A percentile compares a stretch with the other conserved stretches of the same genome.
Conservation (phyloP, 2,888 invertebrate genomes). For the Ariolimax columbianus region DNA sequence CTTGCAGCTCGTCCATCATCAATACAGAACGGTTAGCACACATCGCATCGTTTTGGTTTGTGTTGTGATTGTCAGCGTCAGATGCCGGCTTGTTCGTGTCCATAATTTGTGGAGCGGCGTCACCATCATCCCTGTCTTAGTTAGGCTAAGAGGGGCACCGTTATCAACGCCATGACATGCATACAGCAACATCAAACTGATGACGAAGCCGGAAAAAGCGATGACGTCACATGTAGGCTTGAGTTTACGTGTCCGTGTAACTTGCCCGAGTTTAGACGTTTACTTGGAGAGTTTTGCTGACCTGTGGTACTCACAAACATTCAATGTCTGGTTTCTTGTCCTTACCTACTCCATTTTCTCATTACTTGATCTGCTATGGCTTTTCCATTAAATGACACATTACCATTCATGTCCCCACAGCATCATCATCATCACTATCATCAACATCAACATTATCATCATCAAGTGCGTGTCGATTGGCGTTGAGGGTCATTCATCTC, state of each 20-base stretch:
- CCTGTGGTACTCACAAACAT: no score
- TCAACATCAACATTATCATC: no score
- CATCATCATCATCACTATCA: no score
- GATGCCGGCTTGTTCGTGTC: conserved; percentile 32
- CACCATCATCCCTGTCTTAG: background rate
- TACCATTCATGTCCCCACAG: no score
- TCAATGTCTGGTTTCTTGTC: no score
- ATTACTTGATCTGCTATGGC: no score
- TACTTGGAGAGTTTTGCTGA: background rate
- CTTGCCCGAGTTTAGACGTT: background rate
- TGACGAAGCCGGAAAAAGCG: conserved; percentile 7
- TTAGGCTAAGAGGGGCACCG: conserved; percentile 1
- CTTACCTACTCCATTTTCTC: no score
- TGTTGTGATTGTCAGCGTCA: conserved; percentile 53
- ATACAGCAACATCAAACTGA: background rate
- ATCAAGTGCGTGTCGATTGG: no score
- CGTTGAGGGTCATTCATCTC: no score
- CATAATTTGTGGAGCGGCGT: conserved; percentile 25
- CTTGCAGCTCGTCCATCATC: conserved; percentile 31
- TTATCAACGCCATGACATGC: conserved; percentile 22
- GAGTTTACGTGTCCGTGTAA: background rate
- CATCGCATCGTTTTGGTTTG: conserved; percentile 50
- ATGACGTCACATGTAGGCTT: conserved; percentile 4
- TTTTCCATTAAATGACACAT: no score
- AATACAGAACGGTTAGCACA: conserved; percentile 5